These are phyloP conservation scores for Psylliodes chrysocephalus DNA, from an alignment of 2,888 invertebrate species.

Conservation along the genomic window DNA sequence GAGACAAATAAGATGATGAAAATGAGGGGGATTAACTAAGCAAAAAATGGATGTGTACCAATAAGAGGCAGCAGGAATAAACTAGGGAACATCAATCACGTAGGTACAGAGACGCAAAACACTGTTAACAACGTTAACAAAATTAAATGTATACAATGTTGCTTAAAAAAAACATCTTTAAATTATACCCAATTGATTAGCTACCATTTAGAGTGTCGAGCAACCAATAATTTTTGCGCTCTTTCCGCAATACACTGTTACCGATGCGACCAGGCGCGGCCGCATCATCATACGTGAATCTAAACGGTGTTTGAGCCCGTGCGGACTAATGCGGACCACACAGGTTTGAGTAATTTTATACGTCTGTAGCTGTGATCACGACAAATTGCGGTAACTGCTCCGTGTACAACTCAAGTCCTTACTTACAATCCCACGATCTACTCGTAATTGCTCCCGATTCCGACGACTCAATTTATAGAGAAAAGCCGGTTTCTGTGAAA, in stretches of 20 bases:
- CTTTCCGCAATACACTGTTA: neutral
- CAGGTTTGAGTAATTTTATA: constrained; percentile 57
- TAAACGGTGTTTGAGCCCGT: constrained; percentile 29
- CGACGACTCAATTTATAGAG: constrained; percentile 44
- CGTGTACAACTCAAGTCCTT: constrained; percentile 45
- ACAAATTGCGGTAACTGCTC: constrained; percentile 59
- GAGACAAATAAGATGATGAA: too few species aligned
- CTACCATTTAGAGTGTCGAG: too few species aligned
- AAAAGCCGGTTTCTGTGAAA: constrained; percentile 12
- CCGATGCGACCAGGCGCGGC: constrained; percentile 2
- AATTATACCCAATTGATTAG: too few species aligned
- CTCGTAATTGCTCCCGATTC: constrained; percentile 53
- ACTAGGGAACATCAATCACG: too few species aligned
- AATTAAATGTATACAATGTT: too few species aligned
- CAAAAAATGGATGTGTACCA: too few species aligned
- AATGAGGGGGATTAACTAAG: too few species aligned
- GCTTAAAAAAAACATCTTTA: too few species aligned
- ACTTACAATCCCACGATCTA: constrained; percentile 53
- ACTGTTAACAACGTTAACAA: too few species aligned
- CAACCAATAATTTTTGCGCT: neutral
- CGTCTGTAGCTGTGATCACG: constrained; percentile 58
- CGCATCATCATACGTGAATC: constrained; percentile 4
- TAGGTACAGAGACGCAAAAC: too few species aligned
- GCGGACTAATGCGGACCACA: constrained; percentile 53
- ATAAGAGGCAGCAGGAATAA: too few species aligned